Conservation (phyloP, 2,113 vertebrate species). For the cattle (Bos taurus) region ARS-UCD2.0 NC_037357.1:96473001-96473500, state of each 20-base stretch:
- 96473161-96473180: background rate
- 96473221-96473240: background rate
- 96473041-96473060: background rate
- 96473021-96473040: background rate
- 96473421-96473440: background rate
- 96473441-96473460: constrained; percentile 3
- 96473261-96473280: background rate
- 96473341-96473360: constrained; percentile 7
- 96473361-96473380: background rate
- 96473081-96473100: background rate
- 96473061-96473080: background rate
- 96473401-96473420: background rate
- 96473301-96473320: background rate
- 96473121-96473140: background rate
- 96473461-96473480: background rate
- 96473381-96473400: background rate
- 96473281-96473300: background rate
- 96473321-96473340: background rate
- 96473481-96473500: background rate
- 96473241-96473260: constrained; percentile 16
- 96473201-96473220: background rate
- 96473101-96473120: constrained; percentile 29
- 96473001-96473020: constrained; percentile 5
- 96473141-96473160: background rate
- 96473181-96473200: background rate